Conservation (phyloP, 2,113 vertebrate species). For the Nothocercus nigrocapillus region DNA sequence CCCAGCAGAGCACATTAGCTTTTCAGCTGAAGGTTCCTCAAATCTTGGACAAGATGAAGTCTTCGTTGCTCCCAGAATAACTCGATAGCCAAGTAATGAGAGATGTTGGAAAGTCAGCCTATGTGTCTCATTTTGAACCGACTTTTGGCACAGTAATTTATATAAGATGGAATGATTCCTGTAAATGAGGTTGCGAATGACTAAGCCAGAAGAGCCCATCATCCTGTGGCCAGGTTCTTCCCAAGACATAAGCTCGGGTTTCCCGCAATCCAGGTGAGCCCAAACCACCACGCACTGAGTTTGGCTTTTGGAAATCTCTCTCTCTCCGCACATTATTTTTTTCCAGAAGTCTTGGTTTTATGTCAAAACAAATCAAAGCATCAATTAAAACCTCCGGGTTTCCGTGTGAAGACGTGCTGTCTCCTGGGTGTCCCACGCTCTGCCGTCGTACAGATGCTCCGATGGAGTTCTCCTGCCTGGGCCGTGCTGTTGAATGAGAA, state of each 20-base stretch:
- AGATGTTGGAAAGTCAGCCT: background rate
- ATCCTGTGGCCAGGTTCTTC: background rate
- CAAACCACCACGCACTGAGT: background rate
- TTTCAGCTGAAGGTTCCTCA: conserved; percentile 5
- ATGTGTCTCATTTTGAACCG: background rate
- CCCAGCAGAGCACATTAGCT: background rate
- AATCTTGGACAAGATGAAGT: background rate
- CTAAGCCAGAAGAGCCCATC: background rate
- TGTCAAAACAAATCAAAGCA: background rate
- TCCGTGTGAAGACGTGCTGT: rapidly evolving
- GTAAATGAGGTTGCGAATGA: background rate
- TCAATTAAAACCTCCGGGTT: background rate
- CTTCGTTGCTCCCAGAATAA: background rate
- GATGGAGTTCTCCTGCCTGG: background rate
- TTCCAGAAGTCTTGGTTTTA: background rate
- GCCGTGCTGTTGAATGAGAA: background rate
- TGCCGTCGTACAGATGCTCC: background rate
- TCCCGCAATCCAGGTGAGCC: background rate
- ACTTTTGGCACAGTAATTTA: background rate
- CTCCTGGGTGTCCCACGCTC: background rate
- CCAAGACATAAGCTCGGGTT: rapidly evolving
- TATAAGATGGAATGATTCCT: background rate
- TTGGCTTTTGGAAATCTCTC: background rate
- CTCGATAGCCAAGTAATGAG: background rate
- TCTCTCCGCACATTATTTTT: background rate